Conservation (phyloP, 23 tunicate genomes). For the Styela clava region DNA sequence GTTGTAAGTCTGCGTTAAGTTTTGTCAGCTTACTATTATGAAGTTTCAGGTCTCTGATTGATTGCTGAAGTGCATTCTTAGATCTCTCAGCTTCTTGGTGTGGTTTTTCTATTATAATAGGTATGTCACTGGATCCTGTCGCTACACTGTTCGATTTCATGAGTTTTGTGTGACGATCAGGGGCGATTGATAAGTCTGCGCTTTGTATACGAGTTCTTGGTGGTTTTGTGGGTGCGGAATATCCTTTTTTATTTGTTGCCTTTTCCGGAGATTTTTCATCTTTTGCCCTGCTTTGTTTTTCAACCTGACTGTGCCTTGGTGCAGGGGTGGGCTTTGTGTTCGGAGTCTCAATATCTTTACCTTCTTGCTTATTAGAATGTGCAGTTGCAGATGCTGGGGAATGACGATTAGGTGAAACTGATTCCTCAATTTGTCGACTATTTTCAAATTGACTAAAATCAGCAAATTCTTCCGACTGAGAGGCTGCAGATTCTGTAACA, state of each 20-base stretch:
- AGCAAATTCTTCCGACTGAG: slow-evolving; percentile 23
- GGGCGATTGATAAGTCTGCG: slow-evolving; percentile 27
- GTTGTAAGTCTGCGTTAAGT: slow-evolving; percentile 82
- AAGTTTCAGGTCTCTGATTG: slow-evolving; percentile 59
- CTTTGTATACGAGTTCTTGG: slow-evolving; percentile 61
- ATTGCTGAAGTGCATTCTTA: slow-evolving; percentile 42
- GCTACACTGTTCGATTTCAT: neutral
- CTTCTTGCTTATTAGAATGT: neutral
- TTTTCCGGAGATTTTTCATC: slow-evolving; percentile 21
- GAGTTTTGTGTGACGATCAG: neutral
- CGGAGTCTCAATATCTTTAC: neutral
- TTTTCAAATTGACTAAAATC: slow-evolving; percentile 38
- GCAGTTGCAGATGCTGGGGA: neutral
- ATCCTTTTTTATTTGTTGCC: neutral
- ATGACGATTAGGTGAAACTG: neutral
- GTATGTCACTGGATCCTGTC: neutral
- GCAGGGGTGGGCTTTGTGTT: slow-evolving; percentile 20
- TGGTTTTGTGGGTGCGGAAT: slow-evolving; percentile 73
- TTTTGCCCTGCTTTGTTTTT: neutral
- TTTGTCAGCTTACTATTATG: slow-evolving; percentile 59
- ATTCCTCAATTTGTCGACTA: neutral
- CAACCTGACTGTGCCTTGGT: slow-evolving; percentile 24
- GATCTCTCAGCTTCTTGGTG: slow-evolving; percentile 25
- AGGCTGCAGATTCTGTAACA: neutral
- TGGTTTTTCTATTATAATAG: slow-evolving; percentile 4